Evolutionary conservation across 2,113 vertebrate genomes (phyloP).

Genomic region (Archocentrus centrarchus): DNA sequence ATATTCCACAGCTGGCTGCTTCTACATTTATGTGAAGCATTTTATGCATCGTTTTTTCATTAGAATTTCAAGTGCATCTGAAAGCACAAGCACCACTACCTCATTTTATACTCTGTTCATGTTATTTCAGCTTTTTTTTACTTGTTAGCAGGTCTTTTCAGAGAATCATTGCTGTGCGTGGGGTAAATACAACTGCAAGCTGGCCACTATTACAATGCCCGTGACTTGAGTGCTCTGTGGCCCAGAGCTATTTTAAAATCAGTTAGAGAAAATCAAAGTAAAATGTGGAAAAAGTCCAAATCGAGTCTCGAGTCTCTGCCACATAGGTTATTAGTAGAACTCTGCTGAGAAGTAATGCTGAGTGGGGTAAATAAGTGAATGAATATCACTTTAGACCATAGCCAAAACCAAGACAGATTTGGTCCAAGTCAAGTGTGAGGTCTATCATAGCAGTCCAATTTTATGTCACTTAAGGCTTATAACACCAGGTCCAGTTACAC

Average conservation of each 20-base stretch:
- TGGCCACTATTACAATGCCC: neutral
- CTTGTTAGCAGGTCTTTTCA: constrained; percentile 9
- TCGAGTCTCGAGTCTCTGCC: neutral
- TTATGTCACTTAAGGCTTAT: neutral
- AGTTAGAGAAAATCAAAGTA: neutral
- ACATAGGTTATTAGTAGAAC: neutral
- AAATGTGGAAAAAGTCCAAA: neutral
- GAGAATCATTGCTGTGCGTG: neutral
- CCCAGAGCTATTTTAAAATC: constrained; percentile 15
- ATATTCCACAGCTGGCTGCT: constrained; percentile 61
- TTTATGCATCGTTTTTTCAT: constrained; percentile 66
- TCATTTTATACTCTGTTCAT: constrained; percentile 19
- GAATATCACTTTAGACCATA: neutral
- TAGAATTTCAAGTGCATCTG: constrained; percentile 49
- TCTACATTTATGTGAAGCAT: constrained; percentile 54
- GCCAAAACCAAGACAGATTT: neutral
- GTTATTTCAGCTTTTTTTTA: constrained; percentile 13
- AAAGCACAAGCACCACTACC: constrained; percentile 12
- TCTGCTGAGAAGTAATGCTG: neutral
- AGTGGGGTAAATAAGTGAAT: neutral
- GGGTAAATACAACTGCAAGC: neutral
- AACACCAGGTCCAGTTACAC: neutral
- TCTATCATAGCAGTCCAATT: neutral
- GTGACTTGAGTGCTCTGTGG: neutral
- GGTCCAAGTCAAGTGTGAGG: neutral